phyloP scores from a whole-genome alignment of 53 echinoderm and acorn worm genomes.

The Holothuria scabra region DNA sequence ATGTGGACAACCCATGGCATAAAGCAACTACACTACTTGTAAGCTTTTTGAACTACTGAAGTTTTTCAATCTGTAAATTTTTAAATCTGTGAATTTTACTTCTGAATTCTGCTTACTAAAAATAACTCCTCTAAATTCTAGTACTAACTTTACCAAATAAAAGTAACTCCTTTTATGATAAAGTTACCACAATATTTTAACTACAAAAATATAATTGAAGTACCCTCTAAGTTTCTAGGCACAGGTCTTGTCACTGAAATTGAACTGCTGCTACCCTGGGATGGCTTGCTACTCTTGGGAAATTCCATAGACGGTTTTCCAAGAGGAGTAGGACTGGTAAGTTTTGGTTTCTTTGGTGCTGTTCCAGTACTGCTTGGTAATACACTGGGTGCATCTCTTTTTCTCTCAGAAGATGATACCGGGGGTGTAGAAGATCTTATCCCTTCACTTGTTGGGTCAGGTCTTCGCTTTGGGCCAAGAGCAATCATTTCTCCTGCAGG shows the following conservation, averaged over 20 bases:
- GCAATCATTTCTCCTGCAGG: conserved; percentile 45
- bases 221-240: conserved; percentile 39
- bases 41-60: no score
- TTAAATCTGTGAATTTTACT: no score
- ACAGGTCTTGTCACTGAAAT: not conserved
- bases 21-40: no score
- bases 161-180: no score
- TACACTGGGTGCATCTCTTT: conserved; percentile 32
- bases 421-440: conserved; percentile 39
- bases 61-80: no score
- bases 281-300: conserved; percentile 18
- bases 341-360: conserved; percentile 27
- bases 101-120: no score
- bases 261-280: conserved; percentile 24
- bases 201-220: not conserved
- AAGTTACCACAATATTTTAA: not conserved
- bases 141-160: no score
- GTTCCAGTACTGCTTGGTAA: not conserved
- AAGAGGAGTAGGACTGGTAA: conserved; percentile 40
- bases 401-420: conserved; percentile 48
- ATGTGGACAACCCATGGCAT: no score
- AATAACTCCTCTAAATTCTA: no score
- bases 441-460: not conserved
- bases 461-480: conserved; percentile 33
- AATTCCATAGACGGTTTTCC: conserved; percentile 35